Percentiles rank a stretch among this genome's conserved stretches.
phyloP scores from a whole-genome alignment of 2,888 invertebrate species.

The Cephalotes varians region DNA sequence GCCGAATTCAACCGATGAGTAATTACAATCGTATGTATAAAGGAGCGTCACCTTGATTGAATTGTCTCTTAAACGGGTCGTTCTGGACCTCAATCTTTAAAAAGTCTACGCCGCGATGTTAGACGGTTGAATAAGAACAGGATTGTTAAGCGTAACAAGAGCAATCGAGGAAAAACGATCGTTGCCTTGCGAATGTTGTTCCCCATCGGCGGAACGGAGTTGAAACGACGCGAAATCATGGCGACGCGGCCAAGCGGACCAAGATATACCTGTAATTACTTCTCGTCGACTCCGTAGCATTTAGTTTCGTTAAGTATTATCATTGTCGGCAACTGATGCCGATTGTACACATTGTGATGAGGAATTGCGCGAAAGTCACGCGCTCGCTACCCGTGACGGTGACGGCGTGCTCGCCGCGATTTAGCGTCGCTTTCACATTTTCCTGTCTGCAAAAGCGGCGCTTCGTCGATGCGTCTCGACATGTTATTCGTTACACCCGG shows the following conservation, averaged over 20 bases:
- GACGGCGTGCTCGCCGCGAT: slow-evolving; percentile 32
- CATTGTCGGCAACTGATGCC: slow-evolving; percentile 15
- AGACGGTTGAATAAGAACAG: slow-evolving; percentile 14
- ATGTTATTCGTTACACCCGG: slow-evolving; percentile 26
- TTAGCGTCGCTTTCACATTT: slow-evolving; percentile 39
- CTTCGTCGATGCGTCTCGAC: slow-evolving; percentile 17
- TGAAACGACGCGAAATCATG: slow-evolving; percentile 22
- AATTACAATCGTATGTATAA: not conserved
- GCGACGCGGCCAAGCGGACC: slow-evolving; percentile 34
- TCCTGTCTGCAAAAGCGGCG: not conserved
- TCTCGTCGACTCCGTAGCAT: slow-evolving; percentile 43
- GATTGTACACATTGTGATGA: slow-evolving; percentile 34
- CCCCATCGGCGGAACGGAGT: not conserved
- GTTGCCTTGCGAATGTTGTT: slow-evolving; percentile 1
- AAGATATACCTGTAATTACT: slow-evolving; percentile 39
- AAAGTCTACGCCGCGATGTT: slow-evolving; percentile 7
- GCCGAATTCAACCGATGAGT: slow-evolving; percentile 21
- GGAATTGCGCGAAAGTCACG: slow-evolving; percentile 41
- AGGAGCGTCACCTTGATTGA: not conserved
- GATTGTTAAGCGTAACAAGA: not conserved
- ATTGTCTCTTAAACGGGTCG: not conserved
- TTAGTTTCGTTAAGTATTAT: slow-evolving; percentile 43
- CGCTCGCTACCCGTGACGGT: slow-evolving; percentile 27
- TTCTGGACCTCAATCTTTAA: not conserved
- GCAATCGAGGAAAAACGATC: not conserved